A percentile compares a stretch with the other conserved stretches of the same genome.
phyloP scores from a whole-genome alignment of 2,113 vertebrate species.

The Muscicapa adusta region DNA sequence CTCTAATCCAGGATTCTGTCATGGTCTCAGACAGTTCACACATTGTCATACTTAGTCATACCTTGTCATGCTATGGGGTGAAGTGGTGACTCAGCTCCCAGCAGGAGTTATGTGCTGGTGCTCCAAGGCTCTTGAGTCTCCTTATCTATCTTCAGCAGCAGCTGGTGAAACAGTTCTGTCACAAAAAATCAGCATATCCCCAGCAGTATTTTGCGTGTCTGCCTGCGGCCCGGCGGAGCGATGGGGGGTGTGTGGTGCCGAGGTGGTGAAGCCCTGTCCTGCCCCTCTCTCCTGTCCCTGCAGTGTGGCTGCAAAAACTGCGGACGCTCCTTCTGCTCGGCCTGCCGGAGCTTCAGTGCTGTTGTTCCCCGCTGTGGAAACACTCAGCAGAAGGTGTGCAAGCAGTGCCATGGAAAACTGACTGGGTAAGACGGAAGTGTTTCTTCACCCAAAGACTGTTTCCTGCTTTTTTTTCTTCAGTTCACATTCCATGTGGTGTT shows the following conservation, averaged over 20 bases:
- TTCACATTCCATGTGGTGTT: neutral
- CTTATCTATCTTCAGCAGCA: neutral
- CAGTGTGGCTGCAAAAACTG: slow-evolving; percentile 91
- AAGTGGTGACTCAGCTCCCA: neutral
- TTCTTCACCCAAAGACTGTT: neutral
- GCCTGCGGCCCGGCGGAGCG: fast-evolving
- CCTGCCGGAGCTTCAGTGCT: slow-evolving; percentile 83
- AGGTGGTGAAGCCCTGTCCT: neutral
- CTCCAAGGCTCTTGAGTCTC: neutral
- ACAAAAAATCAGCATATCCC: fast-evolving
- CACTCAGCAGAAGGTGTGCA: slow-evolving; percentile 91
- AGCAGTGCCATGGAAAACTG: slow-evolving; percentile 83
- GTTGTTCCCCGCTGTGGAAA: slow-evolving; percentile 81
- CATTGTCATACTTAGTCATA: no score
- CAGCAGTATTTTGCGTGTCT: neutral
- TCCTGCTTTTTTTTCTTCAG: neutral
- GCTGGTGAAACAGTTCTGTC: neutral
- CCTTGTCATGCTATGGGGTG: fast-evolving
- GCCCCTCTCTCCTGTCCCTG: neutral
- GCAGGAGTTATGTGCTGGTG: neutral
- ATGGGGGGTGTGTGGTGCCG: fast-evolving
- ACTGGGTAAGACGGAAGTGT: slow-evolving; percentile 77
- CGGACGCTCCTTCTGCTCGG: slow-evolving; percentile 85
- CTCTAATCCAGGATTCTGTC: neutral
- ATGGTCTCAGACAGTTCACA: neutral